Base-by-base conservation (phyloP, 2,113 vertebrate species). In the Alligator sinensis region DNA sequence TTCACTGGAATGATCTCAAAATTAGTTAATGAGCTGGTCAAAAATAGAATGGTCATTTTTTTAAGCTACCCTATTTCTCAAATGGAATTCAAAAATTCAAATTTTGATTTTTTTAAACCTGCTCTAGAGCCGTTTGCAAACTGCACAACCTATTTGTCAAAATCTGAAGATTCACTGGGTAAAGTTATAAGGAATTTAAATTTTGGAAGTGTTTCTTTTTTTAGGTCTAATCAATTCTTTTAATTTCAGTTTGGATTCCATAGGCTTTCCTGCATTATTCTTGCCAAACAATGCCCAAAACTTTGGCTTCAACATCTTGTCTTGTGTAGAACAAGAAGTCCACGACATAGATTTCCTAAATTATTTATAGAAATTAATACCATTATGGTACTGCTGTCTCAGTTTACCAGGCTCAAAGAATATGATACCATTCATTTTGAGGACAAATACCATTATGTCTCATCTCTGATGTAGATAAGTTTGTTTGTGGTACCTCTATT, bases 11-110 rank as follows among this genome's bases (percentile, higher is more conserved):
- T 13, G 15, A 15, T 90, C 78, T 34, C 38, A n/a, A 77, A 7
- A 27, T 0, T 2, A 4, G 0, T 59, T 80, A 59, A 2, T 54
- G 6, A 34, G 57, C 66, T 72, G 54, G 13, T 57, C 3, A 30
- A 66, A 92, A 63, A 17, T 25, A 94, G 16, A 3, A 5, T 0
- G 0, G 78, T 9, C 30, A 14, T n/a, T 14, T 47, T 74, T 68
- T 68, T 21, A 30, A 68, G 47, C 47, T 47, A 47, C 47, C 47
- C 47, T 47, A 11, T 27, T 77, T n/a, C 21, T 64, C 16, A 34
- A 10, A 54, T 25, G 59, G 64, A 4, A 61, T 60, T 38, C 38
- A 59, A 54, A 61, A 24, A 27, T 58, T 16, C 38, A 60, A 58
- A 17, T 9, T 21, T n/a, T 75, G 6, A 66, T 59, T 18, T 70